Base-by-base conservation (phyloP, 2,888 invertebrate species). In the Caenorhabditis drosophilae region DNA sequence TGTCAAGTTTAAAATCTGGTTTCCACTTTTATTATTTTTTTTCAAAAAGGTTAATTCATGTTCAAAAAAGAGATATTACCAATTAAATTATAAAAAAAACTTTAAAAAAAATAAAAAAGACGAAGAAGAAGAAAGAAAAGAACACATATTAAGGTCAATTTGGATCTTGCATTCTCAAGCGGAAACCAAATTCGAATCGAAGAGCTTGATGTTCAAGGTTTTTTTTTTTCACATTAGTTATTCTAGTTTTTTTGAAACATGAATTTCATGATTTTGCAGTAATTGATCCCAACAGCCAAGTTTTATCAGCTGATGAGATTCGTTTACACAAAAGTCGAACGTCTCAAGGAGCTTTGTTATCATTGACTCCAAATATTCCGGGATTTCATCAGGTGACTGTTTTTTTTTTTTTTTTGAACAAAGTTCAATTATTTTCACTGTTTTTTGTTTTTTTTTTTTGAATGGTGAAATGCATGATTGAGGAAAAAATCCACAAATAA, bases 131-230 rank as follows among this genome's bases (percentile, higher is more conserved):
- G 31, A 16, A 15, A 26, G 3, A 2, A 25, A 25, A 35, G 23
- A 22, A 15, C 4, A 1, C 23, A 22, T 22, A 27, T 46, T 54
- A 41, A 78, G 69, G 75, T 80, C 15, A 80, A 80, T 44, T 47
- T 80, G 47, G 80, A 80, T 52, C 50, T 80, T 45, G 76, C 80
- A 3, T 80, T 80, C 48, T 71, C 74, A 0, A 70, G 76, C 25
- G 77, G 75, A 38, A 67, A 58, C 26, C 71, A 73, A 36, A 71
- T 81, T 12, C 38, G 72, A 34, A 68, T 78, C 15, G 76, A 79
- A 15, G 80, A 80, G 4, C 47, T 80, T 7, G 72, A 75, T 44
- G 71, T 78, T 27, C 55, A 71, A 51, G 70, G 73, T 71, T 25
- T 38, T n/a, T 9, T 7, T 55, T 27, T 18, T 18, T 4, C 26